Conservation (phyloP, 2,113 vertebrate genomes). For the Hipposideros armiger region DNA sequence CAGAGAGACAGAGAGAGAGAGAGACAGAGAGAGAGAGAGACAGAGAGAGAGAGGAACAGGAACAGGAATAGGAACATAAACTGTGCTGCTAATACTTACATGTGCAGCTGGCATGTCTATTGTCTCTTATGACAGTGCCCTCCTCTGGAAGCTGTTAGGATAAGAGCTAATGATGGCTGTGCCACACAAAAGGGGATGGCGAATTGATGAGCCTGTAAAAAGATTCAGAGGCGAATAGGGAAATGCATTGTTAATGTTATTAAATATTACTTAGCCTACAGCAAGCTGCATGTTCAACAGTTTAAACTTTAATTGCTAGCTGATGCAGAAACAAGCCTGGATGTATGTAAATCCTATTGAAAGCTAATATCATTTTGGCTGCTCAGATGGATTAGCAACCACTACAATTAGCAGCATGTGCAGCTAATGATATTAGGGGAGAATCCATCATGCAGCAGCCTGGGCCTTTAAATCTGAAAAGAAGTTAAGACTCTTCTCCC, state of each 20-base stretch:
- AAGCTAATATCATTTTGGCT: slow-evolving; percentile 92
- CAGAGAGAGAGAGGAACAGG: background rate
- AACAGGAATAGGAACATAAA: background rate
- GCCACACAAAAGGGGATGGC: slow-evolving; percentile 66
- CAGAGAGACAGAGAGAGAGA: too few relatives aligned
- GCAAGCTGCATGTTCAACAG: slow-evolving; percentile 87
- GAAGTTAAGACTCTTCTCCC: slow-evolving; percentile 46
- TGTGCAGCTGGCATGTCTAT: background rate
- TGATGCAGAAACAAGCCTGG: slow-evolving; percentile 86
- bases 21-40: too few relatives aligned
- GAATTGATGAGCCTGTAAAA: slow-evolving; percentile 83
- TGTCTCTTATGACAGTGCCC: slow-evolving; percentile 53
- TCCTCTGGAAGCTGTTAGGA: slow-evolving; percentile 73
- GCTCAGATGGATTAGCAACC: slow-evolving; percentile 88
- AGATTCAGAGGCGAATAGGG: slow-evolving; percentile 79
- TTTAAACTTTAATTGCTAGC: slow-evolving; percentile 91
- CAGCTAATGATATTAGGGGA: slow-evolving; percentile 89
- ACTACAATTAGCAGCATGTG: slow-evolving; percentile 90
- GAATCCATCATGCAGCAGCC: slow-evolving; percentile 85
- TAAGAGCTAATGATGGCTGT: background rate
- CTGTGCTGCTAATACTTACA: background rate
- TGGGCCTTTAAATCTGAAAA: slow-evolving; percentile 81
- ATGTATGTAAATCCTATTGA: slow-evolving; percentile 93
- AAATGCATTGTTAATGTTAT: slow-evolving; percentile 88
- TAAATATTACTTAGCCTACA: slow-evolving; percentile 88